Conservation (phyloP, 2,888 invertebrate genomes). For the Neoscelio sp. region DNA sequence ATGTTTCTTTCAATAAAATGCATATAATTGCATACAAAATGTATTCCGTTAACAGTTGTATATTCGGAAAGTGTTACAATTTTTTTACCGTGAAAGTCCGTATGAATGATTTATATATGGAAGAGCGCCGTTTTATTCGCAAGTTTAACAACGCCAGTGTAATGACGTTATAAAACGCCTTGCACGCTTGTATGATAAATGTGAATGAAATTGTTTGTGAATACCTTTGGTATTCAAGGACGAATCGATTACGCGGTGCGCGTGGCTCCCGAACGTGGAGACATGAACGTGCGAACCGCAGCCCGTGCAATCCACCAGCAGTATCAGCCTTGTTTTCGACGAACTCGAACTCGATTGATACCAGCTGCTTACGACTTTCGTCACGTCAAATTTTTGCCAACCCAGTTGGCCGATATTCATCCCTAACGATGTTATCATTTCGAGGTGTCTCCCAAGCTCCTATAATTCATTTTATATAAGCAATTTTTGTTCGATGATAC, state of each 20-base stretch:
- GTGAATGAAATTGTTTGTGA: conserved; percentile 41
- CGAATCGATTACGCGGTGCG: conserved; percentile 80
- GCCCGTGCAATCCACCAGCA: conserved; percentile 94
- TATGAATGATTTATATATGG: conserved; percentile 44
- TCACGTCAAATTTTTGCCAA: conserved; percentile 95
- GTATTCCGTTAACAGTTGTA: no score
- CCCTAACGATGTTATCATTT: conserved; percentile 80
- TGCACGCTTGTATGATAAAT: conserved; percentile 33
- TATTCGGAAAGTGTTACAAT: no score
- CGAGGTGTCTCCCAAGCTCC: conserved; percentile 81
- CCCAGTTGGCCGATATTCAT: conserved; percentile 88
- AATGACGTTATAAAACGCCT: conserved; percentile 39
- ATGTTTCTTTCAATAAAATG: no score
- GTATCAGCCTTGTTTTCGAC: conserved; percentile 86
- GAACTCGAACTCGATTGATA: conserved; percentile 82
- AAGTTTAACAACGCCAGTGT: conserved; percentile 37
- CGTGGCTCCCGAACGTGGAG: conserved; percentile 82
- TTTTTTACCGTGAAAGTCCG: conserved; percentile 2
- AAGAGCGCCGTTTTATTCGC: conserved; percentile 15
- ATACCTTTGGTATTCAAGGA: conserved; percentile 80
- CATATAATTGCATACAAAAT: no score
- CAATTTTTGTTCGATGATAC: no score
- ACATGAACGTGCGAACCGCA: conserved; percentile 90
- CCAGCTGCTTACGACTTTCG: conserved; percentile 91
- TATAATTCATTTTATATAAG: conserved; percentile 54